Evolutionary conservation across 2,113 vertebrate species (phyloP).

Genomic region (Leucopsar rothschildi): DNA sequence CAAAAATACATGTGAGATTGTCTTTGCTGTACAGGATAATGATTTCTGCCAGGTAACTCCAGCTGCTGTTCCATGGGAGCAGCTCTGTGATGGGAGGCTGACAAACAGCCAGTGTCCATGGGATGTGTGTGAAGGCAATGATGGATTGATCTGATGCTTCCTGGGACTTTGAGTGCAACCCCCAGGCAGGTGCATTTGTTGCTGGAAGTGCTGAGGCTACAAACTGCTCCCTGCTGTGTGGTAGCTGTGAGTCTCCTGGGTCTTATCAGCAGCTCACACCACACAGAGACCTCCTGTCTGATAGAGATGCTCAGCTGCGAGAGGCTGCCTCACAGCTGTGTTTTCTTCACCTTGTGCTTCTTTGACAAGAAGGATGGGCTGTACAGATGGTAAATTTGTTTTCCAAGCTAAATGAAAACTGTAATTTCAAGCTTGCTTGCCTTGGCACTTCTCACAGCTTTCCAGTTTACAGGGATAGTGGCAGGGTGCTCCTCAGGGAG

Average conservation of each 20-base stretch:
- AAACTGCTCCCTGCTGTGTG: neutral
- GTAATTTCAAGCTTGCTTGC: neutral
- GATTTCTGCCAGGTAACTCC: neutral
- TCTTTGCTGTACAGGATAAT: neutral
- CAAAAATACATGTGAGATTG: neutral
- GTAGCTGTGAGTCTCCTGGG: neutral
- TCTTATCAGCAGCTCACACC: constrained; percentile 32
- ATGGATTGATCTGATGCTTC: neutral
- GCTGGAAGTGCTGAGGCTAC: neutral
- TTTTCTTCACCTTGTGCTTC: neutral
- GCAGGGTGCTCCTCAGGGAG: neutral
- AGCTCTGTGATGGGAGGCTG: neutral
- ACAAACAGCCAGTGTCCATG: neutral
- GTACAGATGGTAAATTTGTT: neutral
- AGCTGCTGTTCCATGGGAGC: neutral
- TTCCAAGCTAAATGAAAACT: neutral
- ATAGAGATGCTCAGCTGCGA: neutral
- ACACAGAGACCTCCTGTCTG: neutral
- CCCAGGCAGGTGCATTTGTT: neutral
- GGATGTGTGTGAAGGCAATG: neutral
- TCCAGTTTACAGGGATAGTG: neutral
- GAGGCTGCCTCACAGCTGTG: neutral
- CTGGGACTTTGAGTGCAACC: neutral
- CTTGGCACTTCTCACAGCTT: neutral
- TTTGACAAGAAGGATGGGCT: neutral